These are phyloP conservation scores for Sarcophaga carnaria DNA, from an alignment of 2,888 invertebrate genomes.

Conservation along the genomic window DNA sequence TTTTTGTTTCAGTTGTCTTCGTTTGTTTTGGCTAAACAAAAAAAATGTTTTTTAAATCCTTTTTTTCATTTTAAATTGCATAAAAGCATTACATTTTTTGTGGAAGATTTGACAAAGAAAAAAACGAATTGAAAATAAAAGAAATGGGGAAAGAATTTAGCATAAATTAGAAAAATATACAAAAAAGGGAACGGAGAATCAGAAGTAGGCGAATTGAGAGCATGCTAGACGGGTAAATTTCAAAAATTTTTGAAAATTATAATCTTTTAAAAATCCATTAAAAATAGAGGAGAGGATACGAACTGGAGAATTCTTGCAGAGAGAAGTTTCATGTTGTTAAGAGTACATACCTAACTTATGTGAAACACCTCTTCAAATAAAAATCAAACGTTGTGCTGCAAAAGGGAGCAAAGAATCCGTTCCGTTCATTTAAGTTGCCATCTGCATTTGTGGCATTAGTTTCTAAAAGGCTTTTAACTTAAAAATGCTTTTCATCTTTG, in stretches of 20 bases:
- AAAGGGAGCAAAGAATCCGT: constrained; percentile 9
- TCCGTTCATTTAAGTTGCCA: constrained; percentile 52
- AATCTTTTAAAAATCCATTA: too few species aligned
- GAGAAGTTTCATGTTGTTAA: too few species aligned
- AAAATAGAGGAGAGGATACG: too few species aligned
- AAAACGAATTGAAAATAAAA: background rate
- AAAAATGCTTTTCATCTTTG: constrained; percentile 59
- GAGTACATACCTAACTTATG: too few species aligned
- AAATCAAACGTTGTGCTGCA: background rate
- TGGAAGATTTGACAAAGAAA: constrained; percentile 35
- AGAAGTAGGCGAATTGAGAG: too few species aligned
- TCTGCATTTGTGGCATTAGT: constrained; percentile 66
- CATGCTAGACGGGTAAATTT: too few species aligned
- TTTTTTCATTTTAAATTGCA: constrained; percentile 64
- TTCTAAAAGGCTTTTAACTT: constrained; percentile 63
- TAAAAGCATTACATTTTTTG: constrained; percentile 61
- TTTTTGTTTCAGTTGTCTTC: constrained; percentile 23
- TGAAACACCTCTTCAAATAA: too few species aligned
- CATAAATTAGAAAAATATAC: constrained; percentile 65
- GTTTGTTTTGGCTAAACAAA: background rate
- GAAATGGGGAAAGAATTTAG: constrained; percentile 47
- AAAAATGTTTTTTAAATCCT: constrained; percentile 47
- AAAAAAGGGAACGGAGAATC: background rate
- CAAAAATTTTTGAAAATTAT: too few species aligned
- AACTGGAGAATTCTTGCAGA: too few species aligned